phyloP scores from a whole-genome alignment of 92 coral and sea anemone genomes.

The Porites lobata region DNA sequence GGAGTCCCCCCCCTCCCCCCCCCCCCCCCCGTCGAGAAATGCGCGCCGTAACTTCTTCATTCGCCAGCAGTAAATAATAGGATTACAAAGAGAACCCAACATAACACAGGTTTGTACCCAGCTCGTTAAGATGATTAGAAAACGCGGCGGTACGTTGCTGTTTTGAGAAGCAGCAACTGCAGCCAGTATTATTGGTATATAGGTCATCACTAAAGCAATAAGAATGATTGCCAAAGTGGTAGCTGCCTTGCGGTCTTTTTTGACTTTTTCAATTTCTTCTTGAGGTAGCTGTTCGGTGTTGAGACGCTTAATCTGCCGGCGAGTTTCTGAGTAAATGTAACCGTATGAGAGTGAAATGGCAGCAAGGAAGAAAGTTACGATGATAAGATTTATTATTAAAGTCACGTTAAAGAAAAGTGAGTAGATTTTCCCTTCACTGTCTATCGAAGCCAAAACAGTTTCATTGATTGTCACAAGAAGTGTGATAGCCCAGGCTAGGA shows the following conservation, averaged over 20 bases:
- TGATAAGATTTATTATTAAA: background rate
- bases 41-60: background rate
- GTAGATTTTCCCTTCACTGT: background rate
- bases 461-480: background rate
- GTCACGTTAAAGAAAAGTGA: background rate
- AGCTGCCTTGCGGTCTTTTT: conserved; percentile 4
- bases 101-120: background rate
- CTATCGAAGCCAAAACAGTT: background rate
- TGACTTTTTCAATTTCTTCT: background rate
- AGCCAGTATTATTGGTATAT: background rate
- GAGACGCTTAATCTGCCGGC: conserved; percentile 4
- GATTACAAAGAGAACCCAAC: background rate
- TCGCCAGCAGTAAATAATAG: conserved; percentile 16
- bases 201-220: background rate
- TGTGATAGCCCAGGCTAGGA: background rate
- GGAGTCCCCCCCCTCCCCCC: too few species aligned
- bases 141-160: background rate
- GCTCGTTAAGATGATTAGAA: background rate
- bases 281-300: background rate
- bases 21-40: background rate
- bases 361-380: background rate
- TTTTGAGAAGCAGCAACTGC: too few species aligned
- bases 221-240: background rate
- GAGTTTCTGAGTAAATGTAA: conserved; percentile 10
- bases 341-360: background rate